These are phyloP conservation scores for Cyaniris semiargus DNA, from an alignment of 2,888 invertebrate species.

Conservation along the genomic window DNA sequence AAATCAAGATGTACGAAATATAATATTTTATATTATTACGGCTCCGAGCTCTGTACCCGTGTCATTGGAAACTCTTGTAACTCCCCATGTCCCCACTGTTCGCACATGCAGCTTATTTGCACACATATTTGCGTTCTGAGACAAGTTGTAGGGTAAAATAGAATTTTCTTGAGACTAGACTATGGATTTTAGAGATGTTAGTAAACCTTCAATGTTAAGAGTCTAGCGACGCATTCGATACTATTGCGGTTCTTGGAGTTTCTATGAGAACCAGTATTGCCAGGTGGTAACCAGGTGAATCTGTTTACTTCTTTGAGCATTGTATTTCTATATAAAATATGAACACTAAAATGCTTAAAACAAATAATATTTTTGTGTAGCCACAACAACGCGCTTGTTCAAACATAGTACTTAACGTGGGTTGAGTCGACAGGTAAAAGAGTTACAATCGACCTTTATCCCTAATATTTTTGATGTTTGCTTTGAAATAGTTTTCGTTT, in stretches of 20 bases:
- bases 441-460: background rate
- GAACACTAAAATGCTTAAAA: background rate
- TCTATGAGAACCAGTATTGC: too few relatives aligned
- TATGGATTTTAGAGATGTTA: background rate
- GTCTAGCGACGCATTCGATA: too few relatives aligned
- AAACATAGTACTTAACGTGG: background rate
- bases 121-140: background rate
- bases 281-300: too few relatives aligned
- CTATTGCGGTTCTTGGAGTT: too few relatives aligned
- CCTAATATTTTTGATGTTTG: background rate
- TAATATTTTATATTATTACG: too few relatives aligned
- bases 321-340: background rate
- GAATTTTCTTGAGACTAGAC: background rate
- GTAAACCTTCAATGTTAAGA: too few relatives aligned
- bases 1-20: too few relatives aligned
- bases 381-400: background rate
- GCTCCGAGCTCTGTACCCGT: too few relatives aligned
- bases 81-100: background rate
- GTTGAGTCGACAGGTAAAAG: background rate
- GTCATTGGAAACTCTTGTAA: background rate
- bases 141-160: background rate
- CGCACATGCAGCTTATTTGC: background rate
- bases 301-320: too few relatives aligned
- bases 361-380: background rate
- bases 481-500: constrained; percentile 8